These are phyloP conservation scores for Crypturellus tataupa DNA, from an alignment of 2,797 vertebrate genomes.

Conservation along the genomic window DNA sequence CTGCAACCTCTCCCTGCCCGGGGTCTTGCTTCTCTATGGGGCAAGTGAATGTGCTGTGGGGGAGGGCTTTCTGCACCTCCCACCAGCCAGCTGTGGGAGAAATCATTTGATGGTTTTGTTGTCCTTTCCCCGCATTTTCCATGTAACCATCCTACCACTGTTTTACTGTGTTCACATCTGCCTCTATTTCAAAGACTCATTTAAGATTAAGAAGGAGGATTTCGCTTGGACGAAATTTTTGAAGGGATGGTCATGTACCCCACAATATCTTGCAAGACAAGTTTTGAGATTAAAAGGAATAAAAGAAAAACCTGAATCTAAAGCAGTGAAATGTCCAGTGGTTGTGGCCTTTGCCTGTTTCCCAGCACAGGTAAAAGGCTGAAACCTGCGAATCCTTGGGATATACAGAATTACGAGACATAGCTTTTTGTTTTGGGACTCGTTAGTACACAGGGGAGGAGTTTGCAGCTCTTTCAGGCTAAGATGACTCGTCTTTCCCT, in stretches of 20 bases:
- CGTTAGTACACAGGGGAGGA: not conserved
- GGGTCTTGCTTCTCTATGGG: not conserved
- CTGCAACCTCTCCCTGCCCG: not conserved
- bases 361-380: not conserved
- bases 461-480: not conserved
- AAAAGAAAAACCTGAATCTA: not conserved
- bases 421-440: not conserved
- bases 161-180: not conserved
- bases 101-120: not conserved
- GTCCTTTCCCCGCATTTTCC: not conserved
- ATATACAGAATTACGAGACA: not conserved
- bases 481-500: not conserved
- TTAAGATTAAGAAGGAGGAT: not conserved
- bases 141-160: not conserved
- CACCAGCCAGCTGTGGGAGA: not conserved
- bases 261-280: not conserved
- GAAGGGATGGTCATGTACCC: not conserved
- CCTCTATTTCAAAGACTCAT: not conserved
- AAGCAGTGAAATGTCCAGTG: not conserved
- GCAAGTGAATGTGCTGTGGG: too few relatives aligned
- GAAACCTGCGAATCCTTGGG: not conserved
- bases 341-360: not conserved
- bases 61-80: not conserved
- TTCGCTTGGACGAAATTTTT: not conserved
- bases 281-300: conserved; percentile 7